Conservation (phyloP, 2,888 invertebrate species). For the Zaprionus lineosus region DNA sequence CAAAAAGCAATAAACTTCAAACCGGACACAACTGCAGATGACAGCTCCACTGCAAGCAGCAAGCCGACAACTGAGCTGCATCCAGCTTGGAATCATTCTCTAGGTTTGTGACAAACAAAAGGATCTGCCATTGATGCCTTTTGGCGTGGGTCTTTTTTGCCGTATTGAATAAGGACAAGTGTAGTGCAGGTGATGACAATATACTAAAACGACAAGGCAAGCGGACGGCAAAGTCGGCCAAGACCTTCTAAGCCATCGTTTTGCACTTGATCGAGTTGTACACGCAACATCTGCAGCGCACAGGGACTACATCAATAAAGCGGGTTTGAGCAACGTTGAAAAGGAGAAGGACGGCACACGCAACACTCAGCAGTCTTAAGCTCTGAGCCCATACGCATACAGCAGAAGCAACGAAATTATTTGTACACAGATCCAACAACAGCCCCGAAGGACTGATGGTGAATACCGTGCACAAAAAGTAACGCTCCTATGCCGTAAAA, state of each 20-base stretch:
- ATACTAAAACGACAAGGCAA: constrained; percentile 16
- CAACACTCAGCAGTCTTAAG: constrained; percentile 40
- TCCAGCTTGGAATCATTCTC: constrained; percentile 1
- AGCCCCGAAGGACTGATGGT: constrained; percentile 13
- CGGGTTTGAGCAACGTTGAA: constrained; percentile 48
- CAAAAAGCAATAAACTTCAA: constrained; percentile 1
- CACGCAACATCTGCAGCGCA: constrained; percentile 19
- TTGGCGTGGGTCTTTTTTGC: constrained; percentile 54
- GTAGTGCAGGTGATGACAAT: constrained; percentile 10
- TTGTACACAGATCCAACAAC: constrained; percentile 1
- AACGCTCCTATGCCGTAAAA: not conserved
- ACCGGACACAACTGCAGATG: constrained; percentile 8
- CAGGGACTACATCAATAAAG: constrained; percentile 56
- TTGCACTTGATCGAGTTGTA: constrained; percentile 4
- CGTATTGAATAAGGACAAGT: constrained; percentile 55
- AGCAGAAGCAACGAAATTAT: constrained; percentile 3
- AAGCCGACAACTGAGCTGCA: constrained; percentile 1
- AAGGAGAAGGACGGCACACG: constrained; percentile 15
- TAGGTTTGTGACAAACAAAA: constrained; percentile 37
- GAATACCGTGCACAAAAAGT: not conserved
- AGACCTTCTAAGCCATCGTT: constrained; percentile 4
- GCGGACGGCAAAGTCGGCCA: constrained; percentile 2
- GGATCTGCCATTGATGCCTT: constrained; percentile 27
- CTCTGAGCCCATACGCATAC: constrained; percentile 3
- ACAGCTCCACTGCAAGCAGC: constrained; percentile 14